These are phyloP conservation scores for Archips crataeganus DNA, from an alignment of 2,888 invertebrate genomes.

Conservation along the genomic window DNA sequence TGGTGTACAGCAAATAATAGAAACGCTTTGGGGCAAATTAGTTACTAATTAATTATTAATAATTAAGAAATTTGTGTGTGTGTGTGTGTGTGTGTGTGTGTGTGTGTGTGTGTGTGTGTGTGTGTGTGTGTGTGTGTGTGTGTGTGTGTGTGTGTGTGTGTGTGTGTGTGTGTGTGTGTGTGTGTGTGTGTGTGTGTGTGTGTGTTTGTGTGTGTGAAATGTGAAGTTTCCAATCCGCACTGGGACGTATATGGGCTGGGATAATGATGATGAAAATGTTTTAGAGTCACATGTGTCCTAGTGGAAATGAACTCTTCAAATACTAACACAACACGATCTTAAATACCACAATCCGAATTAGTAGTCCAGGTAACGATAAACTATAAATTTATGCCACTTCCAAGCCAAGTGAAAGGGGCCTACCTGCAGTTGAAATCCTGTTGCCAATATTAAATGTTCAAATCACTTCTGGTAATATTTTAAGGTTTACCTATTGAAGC, in stretches of 20 bases:
- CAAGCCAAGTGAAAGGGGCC: constrained; percentile 3
- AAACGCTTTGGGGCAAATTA: constrained; percentile 10
- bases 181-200: too few relatives aligned
- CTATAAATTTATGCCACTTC: background rate
- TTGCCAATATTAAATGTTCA: constrained; percentile 3
- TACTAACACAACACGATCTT: background rate
- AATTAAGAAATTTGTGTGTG: too few relatives aligned
- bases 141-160: too few relatives aligned
- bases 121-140: too few relatives aligned
- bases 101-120: too few relatives aligned
- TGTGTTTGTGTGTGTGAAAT: too few relatives aligned
- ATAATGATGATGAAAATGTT: too few relatives aligned
- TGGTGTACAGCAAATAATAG: constrained; percentile 22
- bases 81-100: too few relatives aligned
- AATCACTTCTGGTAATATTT: constrained; percentile 13
- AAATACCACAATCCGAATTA: background rate
- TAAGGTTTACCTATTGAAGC: background rate
- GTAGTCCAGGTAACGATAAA: background rate
- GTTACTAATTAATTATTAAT: background rate
- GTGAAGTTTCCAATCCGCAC: too few relatives aligned
- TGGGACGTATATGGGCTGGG: too few relatives aligned
- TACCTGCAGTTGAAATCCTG: constrained; percentile 4
- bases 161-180: too few relatives aligned
- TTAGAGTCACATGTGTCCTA: background rate
- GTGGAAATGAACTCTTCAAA: background rate